Percentiles rank a stretch among this genome's conserved stretches.
Conservation (phyloP, 1,140 invertebrate genomes). For the Drosophila parabipectinata region DNA sequence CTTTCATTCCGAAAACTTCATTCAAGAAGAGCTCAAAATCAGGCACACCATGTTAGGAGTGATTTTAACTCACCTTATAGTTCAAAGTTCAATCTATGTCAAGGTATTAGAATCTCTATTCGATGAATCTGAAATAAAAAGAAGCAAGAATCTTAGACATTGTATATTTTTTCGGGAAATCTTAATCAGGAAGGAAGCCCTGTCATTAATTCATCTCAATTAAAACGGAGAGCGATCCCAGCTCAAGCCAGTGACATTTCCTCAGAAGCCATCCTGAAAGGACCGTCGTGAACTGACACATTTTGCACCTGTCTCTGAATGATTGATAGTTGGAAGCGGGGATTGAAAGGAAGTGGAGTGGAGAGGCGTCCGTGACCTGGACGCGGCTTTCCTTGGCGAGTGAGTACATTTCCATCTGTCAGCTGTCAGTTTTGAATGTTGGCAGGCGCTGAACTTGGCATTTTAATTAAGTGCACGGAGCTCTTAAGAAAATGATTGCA, state of each 20-base stretch:
- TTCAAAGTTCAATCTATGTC: background rate
- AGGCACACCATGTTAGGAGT: background rate
- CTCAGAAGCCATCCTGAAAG: slow-evolving; percentile 5
- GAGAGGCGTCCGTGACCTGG: slow-evolving; percentile 47
- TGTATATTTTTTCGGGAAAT: slow-evolving; percentile 11
- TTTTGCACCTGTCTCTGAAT: slow-evolving; percentile 62
- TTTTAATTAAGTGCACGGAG: slow-evolving; percentile 70
- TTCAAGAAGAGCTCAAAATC: slow-evolving; percentile 1
- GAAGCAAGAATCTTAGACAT: no score
- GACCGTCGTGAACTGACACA: slow-evolving; percentile 45
- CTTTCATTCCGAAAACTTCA: background rate
- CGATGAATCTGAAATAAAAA: slow-evolving; percentile 1
- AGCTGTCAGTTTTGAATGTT: slow-evolving; percentile 67
- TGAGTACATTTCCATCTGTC: slow-evolving; percentile 60
- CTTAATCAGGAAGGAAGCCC: slow-evolving; percentile 14
- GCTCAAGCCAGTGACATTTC: slow-evolving; percentile 34
- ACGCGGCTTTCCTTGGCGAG: slow-evolving; percentile 28
- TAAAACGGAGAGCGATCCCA: slow-evolving; percentile 11
- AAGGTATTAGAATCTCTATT: background rate
- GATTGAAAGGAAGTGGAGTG: slow-evolving; percentile 7
- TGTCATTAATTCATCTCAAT: slow-evolving; percentile 47
- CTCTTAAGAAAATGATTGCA: slow-evolving; percentile 22
- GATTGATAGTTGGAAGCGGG: slow-evolving; percentile 56
- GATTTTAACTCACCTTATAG: slow-evolving; percentile 11
- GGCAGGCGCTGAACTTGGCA: slow-evolving; percentile 74